Base-by-base conservation (phyloP, 2,113 vertebrate genomes). In the Gobiocypris rarus region DNA sequence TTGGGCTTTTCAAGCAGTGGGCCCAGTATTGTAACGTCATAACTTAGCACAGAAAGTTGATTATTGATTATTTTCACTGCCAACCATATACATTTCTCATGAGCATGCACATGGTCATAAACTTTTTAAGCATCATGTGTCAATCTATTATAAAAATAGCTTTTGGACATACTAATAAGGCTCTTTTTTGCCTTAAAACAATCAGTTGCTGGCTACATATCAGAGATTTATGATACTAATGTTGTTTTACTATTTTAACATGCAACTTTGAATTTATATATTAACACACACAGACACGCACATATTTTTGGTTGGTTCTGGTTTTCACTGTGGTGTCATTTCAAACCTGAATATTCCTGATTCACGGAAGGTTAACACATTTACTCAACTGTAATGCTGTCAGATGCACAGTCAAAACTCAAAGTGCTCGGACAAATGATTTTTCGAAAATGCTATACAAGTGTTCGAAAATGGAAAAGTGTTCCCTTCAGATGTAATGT, bases 381-480 rank as follows among this genome's bases (percentile, higher is more conserved):
- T 67, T 50, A 26, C 24, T 15, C 1, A 54, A 9, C 7, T 54
- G 0, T 19, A 13, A n/a, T 7, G 22, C 22, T 71, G 67, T 31
- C 19, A 58, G 38, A 58, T 24, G 22, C 52, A 59, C 1, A 56
- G 31, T 38, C 13, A 15, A 77, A 24, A 34, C 24, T 54, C 14
- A 22, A 8, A 54, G 50, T 41, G 67, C 41, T 70, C n/a, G 9
- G 19, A n/a, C 9, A 41, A 69, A 69, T 22, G 0, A 3, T 38
- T 69, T 38, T 69, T 69, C 31, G 2, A 65, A 65, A n/a, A 75
- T 75, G 54, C n/a, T 77, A 13, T 24, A n/a, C n/a, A 77, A 24
- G 10, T 58, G 24, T 77, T 77, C 11, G 61, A n/a, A 41, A 45
- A 45, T 45, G 28, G 52, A 19, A 76, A 15, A 22, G 19, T 9